Base-by-base conservation (phyloP, 2,113 vertebrate species). In the Proteles cristata region DNA sequence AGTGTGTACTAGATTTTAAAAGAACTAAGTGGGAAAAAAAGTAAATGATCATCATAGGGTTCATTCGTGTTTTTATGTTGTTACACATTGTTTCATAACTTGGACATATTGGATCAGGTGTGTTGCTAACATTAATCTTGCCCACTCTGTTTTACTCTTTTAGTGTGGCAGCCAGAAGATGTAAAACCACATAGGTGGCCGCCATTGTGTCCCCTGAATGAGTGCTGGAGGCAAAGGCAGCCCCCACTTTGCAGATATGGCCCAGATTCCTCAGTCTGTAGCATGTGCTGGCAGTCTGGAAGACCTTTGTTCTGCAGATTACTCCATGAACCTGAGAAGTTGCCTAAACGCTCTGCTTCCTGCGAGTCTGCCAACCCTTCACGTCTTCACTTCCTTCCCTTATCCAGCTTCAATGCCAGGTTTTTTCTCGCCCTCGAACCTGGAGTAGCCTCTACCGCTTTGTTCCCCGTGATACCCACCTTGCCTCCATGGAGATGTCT, bases 121-220 rank as follows among this genome's bases (percentile, higher is more conserved):
- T 16, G 11, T 84, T 33, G 66, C 10, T 80, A 7, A 68, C 81
- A n/a, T 85, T 48, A 48, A 83, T 45, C 14, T 73, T 58, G 55
- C 58, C 19, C 79, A 5, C 73, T 61, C 43, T 7, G 45, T 71
- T 80, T 80, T 63, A 39, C 50, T 69, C 76, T 81, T 68, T 2
- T 61, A 83, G 11, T 16, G 35, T 89, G 3, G 31, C 71, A 21
- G 7, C 45, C 58, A 9, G 76, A 65, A 66, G 50, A 55, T 19
- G 31, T 69, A 19, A 25, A 26, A 21, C 66, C 39, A 23, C 10
- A 0, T 19, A 15, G 71, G n/a, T 7, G 31, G 31, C 11, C 48
- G 4, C 43, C 2, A 0, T 28, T 12, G 0, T 10, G 4, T 65
- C 63, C 77, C 0, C 15, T 4, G 48, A 15, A 31, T 11, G 0